Percentiles rank a stretch among this genome's conserved stretches.
These are phyloP conservation scores for Fragum whitleyi DNA, from an alignment of 2,888 invertebrate genomes.

Conservation along the genomic window DNA sequence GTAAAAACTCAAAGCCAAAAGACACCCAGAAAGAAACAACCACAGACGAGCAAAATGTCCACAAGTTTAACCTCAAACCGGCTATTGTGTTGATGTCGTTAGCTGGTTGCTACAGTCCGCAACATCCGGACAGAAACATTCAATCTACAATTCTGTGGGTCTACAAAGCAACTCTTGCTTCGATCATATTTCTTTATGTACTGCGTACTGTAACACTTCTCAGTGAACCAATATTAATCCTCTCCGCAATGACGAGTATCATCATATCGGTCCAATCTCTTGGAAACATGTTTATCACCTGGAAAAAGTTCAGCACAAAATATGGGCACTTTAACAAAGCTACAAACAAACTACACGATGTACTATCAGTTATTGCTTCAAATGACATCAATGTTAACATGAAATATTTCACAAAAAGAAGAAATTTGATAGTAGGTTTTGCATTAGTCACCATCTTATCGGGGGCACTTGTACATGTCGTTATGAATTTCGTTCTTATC, in stretches of 20 bases:
- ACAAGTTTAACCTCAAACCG: conserved; percentile 2
- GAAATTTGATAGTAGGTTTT: not conserved
- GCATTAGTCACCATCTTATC: not conserved
- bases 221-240: not conserved
- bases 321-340: conserved; percentile 8
- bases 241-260: not conserved
- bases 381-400: not conserved
- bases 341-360: not conserved
- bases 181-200: not conserved
- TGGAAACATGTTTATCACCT: conserved; percentile 3
- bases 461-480: not conserved
- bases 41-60: not conserved
- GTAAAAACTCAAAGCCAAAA: not conserved
- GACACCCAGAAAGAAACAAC: not conserved
- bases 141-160: not conserved
- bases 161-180: conserved; percentile 3
- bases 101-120: conserved; percentile 1
- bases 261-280: not conserved
- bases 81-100: not conserved
- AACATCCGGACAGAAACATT: not conserved
- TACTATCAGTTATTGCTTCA: not conserved
- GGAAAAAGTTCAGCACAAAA: conserved; percentile 8
- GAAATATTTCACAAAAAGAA: not conserved
- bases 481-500: not conserved
- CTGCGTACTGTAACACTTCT: not conserved